These are phyloP conservation scores for Dioctria rufipes DNA, from an alignment of 2,888 invertebrate species.

Conservation along the genomic window DNA sequence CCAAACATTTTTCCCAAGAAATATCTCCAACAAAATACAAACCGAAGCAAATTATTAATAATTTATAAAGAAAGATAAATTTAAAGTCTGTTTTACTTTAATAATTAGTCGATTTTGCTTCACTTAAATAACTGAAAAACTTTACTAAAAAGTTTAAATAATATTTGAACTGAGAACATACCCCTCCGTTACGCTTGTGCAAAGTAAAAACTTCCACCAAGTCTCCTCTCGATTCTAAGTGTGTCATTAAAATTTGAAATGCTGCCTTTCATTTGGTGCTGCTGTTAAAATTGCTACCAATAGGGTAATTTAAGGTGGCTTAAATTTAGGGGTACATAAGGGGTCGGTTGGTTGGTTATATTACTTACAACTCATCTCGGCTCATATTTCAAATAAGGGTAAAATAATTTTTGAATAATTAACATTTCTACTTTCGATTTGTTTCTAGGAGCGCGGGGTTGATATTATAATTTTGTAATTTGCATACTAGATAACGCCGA, in stretches of 20 bases:
- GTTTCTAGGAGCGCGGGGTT: constrained; percentile 4
- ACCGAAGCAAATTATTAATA: too few relatives aligned
- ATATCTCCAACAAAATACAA: too few relatives aligned
- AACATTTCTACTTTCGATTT: constrained; percentile 43
- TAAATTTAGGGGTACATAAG: background rate
- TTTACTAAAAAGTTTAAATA: too few relatives aligned
- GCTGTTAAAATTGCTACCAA: constrained; percentile 7
- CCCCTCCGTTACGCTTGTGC: too few relatives aligned
- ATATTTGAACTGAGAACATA: too few relatives aligned
- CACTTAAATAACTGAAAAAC: too few relatives aligned
- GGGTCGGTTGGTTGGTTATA: background rate
- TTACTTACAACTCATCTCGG: background rate
- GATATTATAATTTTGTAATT: constrained; percentile 39
- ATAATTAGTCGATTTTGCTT: background rate
- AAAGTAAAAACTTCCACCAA: too few relatives aligned
- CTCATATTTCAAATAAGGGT: constrained; percentile 20
- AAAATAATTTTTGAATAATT: constrained; percentile 46
- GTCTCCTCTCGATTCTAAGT: background rate
- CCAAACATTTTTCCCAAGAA: too few relatives aligned
- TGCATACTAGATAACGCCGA: constrained; percentile 38
- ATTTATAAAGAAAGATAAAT: constrained; percentile 9
- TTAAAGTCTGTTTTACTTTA: constrained; percentile 1
- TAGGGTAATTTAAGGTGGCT: constrained; percentile 27
- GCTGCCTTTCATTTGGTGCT: constrained; percentile 3
- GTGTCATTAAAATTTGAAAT: constrained; percentile 42